Evolutionary conservation across 1,140 invertebrate species (phyloP).

Genomic region (Rhysida immarginata): DNA sequence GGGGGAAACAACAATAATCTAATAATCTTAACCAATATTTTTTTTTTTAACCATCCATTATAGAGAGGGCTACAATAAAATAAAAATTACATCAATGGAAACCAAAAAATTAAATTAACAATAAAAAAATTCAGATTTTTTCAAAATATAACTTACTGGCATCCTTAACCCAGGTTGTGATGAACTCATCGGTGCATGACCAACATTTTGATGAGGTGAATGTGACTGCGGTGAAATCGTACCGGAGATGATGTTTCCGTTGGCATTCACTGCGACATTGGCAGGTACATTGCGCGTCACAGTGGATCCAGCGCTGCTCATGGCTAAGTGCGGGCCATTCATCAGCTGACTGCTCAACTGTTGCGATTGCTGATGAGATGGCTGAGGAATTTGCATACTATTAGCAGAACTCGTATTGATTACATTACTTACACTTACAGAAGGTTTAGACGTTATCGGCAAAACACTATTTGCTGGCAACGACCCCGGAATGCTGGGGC

Average conservation of each 20-base stretch:
- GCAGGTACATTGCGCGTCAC: slow-evolving; percentile 9
- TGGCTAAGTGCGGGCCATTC: slow-evolving; percentile 26
- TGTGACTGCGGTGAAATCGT: slow-evolving; percentile 9
- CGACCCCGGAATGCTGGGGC: slow-evolving; percentile 11
- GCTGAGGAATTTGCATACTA: slow-evolving; percentile 13
- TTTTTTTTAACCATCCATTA: too few relatives aligned
- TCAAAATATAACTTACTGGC: too few relatives aligned
- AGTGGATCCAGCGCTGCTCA: slow-evolving; percentile 6
- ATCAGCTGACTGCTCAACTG: slow-evolving; percentile 22
- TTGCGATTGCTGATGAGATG: slow-evolving; percentile 15
- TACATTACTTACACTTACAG: slow-evolving; percentile 11
- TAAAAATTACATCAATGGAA: too few relatives aligned
- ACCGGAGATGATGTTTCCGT: slow-evolving; percentile 11
- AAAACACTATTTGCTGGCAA: slow-evolving; percentile 7
- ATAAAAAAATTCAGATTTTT: too few relatives aligned
- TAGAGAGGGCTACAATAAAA: too few relatives aligned
- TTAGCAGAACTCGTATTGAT: slow-evolving; percentile 12
- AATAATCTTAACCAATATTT: too few relatives aligned
- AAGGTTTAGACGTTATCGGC: slow-evolving; percentile 2
- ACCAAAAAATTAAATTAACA: neutral
- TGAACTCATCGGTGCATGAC: slow-evolving; percentile 5
- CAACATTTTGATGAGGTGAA: slow-evolving; percentile 6
- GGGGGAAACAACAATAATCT: too few relatives aligned
- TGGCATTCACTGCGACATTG: slow-evolving; percentile 11
- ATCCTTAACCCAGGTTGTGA: slow-evolving; percentile 6